Percentiles rank a stretch among this genome's conserved stretches.
phyloP scores from a whole-genome alignment of 2,888 invertebrate species.

The Amblyjoppa proteus region DNA sequence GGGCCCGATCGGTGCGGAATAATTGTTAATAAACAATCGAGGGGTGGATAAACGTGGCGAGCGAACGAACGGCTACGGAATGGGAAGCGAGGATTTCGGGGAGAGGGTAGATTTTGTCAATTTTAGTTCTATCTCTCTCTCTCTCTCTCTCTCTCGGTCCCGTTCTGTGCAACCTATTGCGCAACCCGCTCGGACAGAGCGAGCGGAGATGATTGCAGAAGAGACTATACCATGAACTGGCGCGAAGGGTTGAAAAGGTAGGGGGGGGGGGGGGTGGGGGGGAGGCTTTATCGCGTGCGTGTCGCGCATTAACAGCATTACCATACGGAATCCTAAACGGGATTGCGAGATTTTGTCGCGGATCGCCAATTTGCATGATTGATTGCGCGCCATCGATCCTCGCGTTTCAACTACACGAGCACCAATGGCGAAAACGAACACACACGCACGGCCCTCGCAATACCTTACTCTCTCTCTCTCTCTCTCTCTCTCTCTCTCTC shows the following conservation, averaged over 20 bases:
- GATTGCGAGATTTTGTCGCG: slow-evolving; percentile 80
- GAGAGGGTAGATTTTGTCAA: slow-evolving; percentile 22
- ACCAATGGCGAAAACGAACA: background rate
- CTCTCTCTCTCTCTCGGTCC: background rate
- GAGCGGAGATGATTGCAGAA: background rate
- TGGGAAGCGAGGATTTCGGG: slow-evolving; percentile 6
- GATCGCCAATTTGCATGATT: slow-evolving; percentile 82
- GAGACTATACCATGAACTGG: background rate
- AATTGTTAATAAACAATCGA: slow-evolving; percentile 76
- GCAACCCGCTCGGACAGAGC: background rate
- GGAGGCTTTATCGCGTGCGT: slow-evolving; percentile 68
- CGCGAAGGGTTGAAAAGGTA: slow-evolving; percentile 18
- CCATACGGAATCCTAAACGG: slow-evolving; percentile 80
- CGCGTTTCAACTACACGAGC: slow-evolving; percentile 51
- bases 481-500: slow-evolving; percentile 1
- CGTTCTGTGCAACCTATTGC: background rate
- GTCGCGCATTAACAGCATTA: slow-evolving; percentile 80
- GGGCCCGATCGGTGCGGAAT: slow-evolving; percentile 69
- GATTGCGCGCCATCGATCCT: slow-evolving; percentile 77
- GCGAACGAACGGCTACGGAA: slow-evolving; percentile 7
- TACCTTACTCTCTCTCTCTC: background rate
- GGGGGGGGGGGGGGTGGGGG: slow-evolving; percentile 50
- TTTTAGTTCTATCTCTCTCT: slow-evolving; percentile 24
- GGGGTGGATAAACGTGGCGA: slow-evolving; percentile 64
- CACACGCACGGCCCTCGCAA: slow-evolving; percentile 45